Conservation (phyloP, 1,140 invertebrate genomes). For the Heterodera schachtii region DNA sequence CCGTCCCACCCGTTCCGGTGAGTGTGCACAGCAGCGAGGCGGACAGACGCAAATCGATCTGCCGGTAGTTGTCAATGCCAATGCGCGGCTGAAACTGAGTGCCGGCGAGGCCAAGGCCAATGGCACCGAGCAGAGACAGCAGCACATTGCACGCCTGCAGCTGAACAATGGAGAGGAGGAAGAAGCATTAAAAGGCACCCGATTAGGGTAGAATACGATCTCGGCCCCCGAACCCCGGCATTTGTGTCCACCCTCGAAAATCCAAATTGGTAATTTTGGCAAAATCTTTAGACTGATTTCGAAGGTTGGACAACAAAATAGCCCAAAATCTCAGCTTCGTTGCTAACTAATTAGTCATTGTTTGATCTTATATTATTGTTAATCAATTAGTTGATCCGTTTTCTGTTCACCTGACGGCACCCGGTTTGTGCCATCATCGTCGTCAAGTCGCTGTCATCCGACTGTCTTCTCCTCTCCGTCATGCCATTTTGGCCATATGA, state of each 20-base stretch:
- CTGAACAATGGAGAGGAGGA: background rate
- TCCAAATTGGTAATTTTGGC: too few species aligned
- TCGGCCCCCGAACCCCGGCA: too few species aligned
- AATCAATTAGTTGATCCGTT: too few species aligned
- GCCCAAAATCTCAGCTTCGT: too few species aligned
- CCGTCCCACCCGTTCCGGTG: slow-evolving; percentile 7
- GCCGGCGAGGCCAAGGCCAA: slow-evolving; percentile 57
- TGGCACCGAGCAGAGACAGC: slow-evolving; percentile 55
- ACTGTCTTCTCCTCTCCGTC: background rate
- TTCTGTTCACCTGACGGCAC: background rate
- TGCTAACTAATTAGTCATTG: too few species aligned
- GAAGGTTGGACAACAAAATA: too few species aligned
- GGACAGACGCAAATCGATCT: slow-evolving; percentile 59
- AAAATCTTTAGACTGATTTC: too few species aligned
- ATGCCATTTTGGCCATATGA: background rate
- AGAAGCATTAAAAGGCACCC: too few species aligned
- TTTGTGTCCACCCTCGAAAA: too few species aligned
- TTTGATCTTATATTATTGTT: too few species aligned
- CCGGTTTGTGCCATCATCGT: background rate
- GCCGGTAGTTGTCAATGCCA: slow-evolving; percentile 61
- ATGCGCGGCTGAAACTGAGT: slow-evolving; percentile 55
- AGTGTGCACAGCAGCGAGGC: slow-evolving; percentile 36
- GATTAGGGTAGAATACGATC: too few species aligned
- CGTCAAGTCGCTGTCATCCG: background rate
- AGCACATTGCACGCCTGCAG: slow-evolving; percentile 59